Percentiles rank a stretch among this genome's conserved stretches.
phyloP scores from a whole-genome alignment of 1,140 invertebrate species.

The Pentalonia nigronervosa region DNA sequence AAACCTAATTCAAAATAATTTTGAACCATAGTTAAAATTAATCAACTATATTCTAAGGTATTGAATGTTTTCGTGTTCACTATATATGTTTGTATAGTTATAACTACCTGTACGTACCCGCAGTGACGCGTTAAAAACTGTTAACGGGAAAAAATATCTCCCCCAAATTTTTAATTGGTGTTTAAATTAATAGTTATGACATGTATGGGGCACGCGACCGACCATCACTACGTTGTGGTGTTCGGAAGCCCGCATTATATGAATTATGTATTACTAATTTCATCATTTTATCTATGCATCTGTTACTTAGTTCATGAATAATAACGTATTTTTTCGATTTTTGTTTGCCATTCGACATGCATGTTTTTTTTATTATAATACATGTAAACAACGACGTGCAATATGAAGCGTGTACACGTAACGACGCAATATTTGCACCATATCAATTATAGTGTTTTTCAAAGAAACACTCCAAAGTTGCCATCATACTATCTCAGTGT shows the following conservation, averaged over 20 bases:
- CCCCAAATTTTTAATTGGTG: background rate
- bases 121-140: background rate
- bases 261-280: constrained; percentile 18
- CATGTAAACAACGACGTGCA: background rate
- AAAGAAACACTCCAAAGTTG: background rate
- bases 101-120: background rate
- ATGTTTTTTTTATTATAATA: background rate
- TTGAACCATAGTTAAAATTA: background rate
- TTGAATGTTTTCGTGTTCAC: no score
- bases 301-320: constrained; percentile 49
- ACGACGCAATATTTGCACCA: background rate
- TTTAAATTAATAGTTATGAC: background rate
- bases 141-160: background rate
- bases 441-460: background rate
- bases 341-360: background rate
- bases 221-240: background rate
- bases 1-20: background rate
- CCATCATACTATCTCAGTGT: no score
- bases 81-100: background rate
- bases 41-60: background rate
- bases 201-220: constrained; percentile 46
- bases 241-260: constrained; percentile 25
- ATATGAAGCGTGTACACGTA: background rate
- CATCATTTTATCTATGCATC: constrained; percentile 18
- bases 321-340: constrained; percentile 50